Conservation (phyloP, 1,140 invertebrate genomes). For the Eueides isabella region DNA sequence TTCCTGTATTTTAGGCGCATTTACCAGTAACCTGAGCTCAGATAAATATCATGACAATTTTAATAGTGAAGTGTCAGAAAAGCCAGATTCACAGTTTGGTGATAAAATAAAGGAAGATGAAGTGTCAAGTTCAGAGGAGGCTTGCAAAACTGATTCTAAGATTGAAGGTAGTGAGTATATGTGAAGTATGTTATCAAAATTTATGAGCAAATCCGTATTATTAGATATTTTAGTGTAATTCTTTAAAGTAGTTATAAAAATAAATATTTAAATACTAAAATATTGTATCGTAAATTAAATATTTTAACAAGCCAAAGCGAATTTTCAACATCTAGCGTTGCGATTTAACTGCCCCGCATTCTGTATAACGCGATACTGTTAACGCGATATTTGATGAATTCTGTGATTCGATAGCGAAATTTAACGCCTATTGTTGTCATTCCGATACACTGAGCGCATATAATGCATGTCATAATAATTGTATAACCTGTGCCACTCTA, state of each 20-base stretch:
- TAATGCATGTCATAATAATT: slow-evolving; percentile 1
- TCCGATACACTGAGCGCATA: neutral
- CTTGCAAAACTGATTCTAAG: slow-evolving; percentile 49
- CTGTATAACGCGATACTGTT: neutral
- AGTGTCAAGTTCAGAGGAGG: slow-evolving; percentile 88
- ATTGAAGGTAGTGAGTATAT: slow-evolving; percentile 24
- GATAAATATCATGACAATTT: slow-evolving; percentile 33
- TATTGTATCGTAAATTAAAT: neutral
- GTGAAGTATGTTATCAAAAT: neutral
- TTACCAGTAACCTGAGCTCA: slow-evolving; percentile 30
- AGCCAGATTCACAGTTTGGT: slow-evolving; percentile 55
- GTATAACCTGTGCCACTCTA: neutral
- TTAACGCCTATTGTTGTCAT: slow-evolving; percentile 3
- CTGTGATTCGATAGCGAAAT: neutral
- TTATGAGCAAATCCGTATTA: neutral
- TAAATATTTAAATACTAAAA: too few relatives aligned
- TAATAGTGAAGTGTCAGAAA: slow-evolving; percentile 41
- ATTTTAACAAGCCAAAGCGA: neutral
- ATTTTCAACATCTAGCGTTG: neutral
- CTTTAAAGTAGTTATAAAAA: too few relatives aligned
- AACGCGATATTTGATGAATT: slow-evolving; percentile 12
- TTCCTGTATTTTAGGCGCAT: slow-evolving; percentile 37
- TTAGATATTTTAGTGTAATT: too few relatives aligned
- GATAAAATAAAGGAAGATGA: slow-evolving; percentile 86
- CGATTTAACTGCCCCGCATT: neutral